Evolutionary conservation across 2,888 invertebrate genomes (phyloP).

Genomic region (Ectobius pallidus): DNA sequence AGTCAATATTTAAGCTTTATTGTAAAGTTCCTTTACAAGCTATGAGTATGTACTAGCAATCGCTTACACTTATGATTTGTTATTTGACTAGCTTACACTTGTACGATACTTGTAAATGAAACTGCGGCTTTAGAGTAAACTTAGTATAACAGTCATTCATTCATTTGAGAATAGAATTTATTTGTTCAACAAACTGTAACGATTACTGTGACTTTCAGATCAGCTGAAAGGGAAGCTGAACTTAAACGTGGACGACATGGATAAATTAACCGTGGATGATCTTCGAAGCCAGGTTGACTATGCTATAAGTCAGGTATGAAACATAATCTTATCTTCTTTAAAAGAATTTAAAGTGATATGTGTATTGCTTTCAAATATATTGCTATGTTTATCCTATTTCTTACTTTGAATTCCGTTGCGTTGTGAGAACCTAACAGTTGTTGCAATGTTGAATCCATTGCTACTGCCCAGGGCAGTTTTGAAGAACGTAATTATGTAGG

Average conservation of each 20-base stretch:
- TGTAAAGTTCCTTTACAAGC: too few species aligned
- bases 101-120: not conserved
- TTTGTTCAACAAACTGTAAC: too few species aligned
- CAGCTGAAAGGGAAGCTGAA: constrained; percentile 85
- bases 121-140: not conserved
- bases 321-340: too few species aligned
- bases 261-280: constrained; percentile 77
- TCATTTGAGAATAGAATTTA: too few species aligned
- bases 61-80: too few species aligned
- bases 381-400: not conserved
- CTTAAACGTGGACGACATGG: constrained; percentile 82
- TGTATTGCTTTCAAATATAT: not conserved
- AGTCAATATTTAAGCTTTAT: too few species aligned
- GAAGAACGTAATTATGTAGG: too few species aligned
- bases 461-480: too few species aligned
- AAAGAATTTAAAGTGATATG: constrained; percentile 22
- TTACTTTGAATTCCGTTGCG: not conserved
- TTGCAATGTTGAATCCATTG: too few species aligned
- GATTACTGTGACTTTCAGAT: constrained; percentile 59
- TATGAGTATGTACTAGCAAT: too few species aligned
- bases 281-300: constrained; percentile 87
- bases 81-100: too few species aligned
- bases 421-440: not conserved
- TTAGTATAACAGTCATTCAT: too few species aligned
- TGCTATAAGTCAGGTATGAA: constrained; percentile 83